Conservation (phyloP, 1,140 invertebrate species). For the Nasonia longicornis region DNA sequence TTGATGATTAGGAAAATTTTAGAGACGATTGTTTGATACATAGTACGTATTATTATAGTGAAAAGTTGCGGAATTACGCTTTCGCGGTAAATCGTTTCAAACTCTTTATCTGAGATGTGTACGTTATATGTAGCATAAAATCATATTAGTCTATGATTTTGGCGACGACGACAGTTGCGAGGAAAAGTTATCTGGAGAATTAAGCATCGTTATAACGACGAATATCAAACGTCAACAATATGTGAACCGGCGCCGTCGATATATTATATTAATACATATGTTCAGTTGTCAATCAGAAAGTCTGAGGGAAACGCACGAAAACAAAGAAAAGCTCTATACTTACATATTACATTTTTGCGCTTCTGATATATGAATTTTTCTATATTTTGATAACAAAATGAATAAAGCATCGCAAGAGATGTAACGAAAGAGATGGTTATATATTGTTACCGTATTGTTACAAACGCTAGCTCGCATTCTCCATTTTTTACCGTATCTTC, state of each 20-base stretch:
- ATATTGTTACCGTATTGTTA: background rate
- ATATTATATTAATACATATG: constrained; percentile 1
- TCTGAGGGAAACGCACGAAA: constrained; percentile 44
- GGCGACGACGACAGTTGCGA: background rate
- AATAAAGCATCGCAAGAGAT: background rate
- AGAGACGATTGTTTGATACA: background rate
- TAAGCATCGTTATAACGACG: background rate
- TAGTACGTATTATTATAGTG: no score
- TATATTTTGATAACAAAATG: constrained; percentile 39
- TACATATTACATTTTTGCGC: constrained; percentile 9
- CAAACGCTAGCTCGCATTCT: constrained; percentile 18
- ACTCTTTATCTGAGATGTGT: no score
- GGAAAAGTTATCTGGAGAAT: background rate
- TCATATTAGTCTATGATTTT: background rate
- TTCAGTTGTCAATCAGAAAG: constrained; percentile 45
- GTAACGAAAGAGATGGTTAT: background rate
- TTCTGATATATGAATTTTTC: constrained; percentile 31
- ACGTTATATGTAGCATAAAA: no score
- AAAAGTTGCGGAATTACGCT: no score
- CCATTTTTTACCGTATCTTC: constrained; percentile 6
- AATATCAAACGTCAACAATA: constrained; percentile 7
- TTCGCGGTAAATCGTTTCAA: no score
- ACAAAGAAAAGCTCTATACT: background rate
- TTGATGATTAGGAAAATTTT: background rate
- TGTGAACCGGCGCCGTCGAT: constrained; percentile 24